Evolutionary conservation across 2,797 vertebrate genomes (phyloP), one percentile per base, ranked within the genome.

Genomic region (Enteromius paludinosus): DNA sequence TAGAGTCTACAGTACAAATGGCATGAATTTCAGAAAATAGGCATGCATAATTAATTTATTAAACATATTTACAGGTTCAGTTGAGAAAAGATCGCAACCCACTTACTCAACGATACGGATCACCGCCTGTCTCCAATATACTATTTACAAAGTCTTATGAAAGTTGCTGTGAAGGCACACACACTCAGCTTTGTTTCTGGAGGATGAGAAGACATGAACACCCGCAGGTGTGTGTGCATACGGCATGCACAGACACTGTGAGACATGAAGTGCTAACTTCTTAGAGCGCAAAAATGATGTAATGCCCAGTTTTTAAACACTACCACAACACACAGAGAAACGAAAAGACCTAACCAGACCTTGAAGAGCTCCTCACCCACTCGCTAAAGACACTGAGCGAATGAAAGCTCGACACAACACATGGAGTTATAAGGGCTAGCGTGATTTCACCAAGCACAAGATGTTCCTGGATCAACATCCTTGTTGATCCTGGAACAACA

Each of bases 1-100:
- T 83, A 90, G 87, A 90, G 83, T 83, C 68, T 86, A 70, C 76
- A 86, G 85, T 88, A 88, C 80, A 77, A 45, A 87, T 33, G n/a
- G 52, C 47, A 83, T 84, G 35, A 84, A 68, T 80, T 62, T 76
- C 43, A 70, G 77, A 87, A 86, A 85, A 86, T 75, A 87, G 71
- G 83, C 87, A 81, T 75, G 87, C 80, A 65, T 86, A 69, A 45
- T 87, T 69, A 45, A 88, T 79, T 82, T 65, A n/a, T 75, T 77
- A 85, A 47, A 41, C 86, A 86, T 90, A 87, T 90, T 74, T 90
- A 88, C 87, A 88, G 65, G 73, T 49, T 82, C 41, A 75, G 78
- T 84, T 80, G 33, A 82, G 74, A 79, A 71, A 74, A 25, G 64
- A 80, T 81, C 64, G 20, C 49, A 62, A 82, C 65, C 17, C 41